Percentiles rank a stretch among this genome's conserved stretches.
phyloP scores from a whole-genome alignment of 2,888 invertebrate genomes.

The Exephanes ischioxanthus region DNA sequence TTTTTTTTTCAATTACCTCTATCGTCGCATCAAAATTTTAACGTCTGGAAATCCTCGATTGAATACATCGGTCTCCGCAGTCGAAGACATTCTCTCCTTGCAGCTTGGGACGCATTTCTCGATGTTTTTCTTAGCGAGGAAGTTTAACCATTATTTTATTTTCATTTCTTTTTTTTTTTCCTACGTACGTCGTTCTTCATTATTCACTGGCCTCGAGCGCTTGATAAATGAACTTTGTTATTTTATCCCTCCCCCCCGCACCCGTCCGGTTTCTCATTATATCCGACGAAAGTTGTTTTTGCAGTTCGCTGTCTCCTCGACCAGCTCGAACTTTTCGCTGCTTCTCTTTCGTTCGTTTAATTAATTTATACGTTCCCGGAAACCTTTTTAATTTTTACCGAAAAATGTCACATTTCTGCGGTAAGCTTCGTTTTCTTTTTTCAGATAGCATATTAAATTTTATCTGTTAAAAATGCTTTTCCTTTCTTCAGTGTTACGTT shows the following conservation, averaged over 20 bases:
- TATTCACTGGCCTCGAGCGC: neutral
- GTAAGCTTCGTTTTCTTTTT: too few relatives aligned
- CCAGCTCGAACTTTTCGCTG: neutral
- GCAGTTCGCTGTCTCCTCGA: neutral
- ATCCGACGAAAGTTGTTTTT: neutral
- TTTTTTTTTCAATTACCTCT: neutral
- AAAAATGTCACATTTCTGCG: too few relatives aligned
- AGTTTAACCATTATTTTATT: conserved; percentile 23
- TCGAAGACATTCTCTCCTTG: neutral
- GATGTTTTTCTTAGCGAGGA: neutral
- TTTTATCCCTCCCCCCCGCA: neutral
- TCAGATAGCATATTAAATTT: too few relatives aligned
- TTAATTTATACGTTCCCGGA: neutral
- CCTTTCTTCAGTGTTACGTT: too few relatives aligned
- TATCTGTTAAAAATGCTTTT: too few relatives aligned
- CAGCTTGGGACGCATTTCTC: neutral
- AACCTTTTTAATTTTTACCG: too few relatives aligned
- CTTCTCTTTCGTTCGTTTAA: neutral
- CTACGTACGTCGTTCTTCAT: neutral
- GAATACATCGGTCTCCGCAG: neutral
- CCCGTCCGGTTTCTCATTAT: neutral
- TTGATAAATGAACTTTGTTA: conserved; percentile 24
- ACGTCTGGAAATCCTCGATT: neutral
- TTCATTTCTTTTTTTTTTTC: neutral
- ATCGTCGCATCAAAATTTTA: neutral